A percentile compares a stretch with the other conserved stretches of the same genome.
phyloP scores from a whole-genome alignment of 2,113 vertebrate species.

The Neolamprologus variostigma region DNA sequence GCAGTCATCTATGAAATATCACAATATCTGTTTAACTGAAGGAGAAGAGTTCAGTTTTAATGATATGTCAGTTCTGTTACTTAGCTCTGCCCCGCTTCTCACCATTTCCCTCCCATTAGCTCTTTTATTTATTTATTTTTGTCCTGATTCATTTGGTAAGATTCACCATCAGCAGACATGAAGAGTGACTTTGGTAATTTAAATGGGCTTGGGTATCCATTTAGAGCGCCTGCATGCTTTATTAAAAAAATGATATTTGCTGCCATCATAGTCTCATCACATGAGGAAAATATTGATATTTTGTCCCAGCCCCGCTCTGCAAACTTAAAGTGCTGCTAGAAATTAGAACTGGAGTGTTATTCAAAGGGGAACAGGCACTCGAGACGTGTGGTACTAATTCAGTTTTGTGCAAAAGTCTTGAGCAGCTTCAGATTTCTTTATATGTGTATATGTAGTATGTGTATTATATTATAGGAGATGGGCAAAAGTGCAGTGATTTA shows the following conservation, averaged over 20 bases:
- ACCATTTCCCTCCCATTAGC: background rate
- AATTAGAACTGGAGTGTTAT: background rate
- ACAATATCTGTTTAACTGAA: background rate
- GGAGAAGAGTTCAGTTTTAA: background rate
- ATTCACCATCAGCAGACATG: background rate
- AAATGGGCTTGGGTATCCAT: background rate
- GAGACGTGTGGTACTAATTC: background rate
- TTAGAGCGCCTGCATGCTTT: background rate
- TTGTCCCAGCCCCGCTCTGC: background rate
- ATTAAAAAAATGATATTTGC: background rate
- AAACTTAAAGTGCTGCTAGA: background rate
- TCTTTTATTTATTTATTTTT: background rate
- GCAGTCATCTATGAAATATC: background rate
- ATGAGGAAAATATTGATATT: background rate
- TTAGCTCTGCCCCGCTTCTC: background rate
- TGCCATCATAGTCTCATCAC: background rate
- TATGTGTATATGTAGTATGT: background rate
- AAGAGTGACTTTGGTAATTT: background rate
- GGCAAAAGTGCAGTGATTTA: background rate
- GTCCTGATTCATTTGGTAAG: background rate
- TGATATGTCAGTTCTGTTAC: background rate
- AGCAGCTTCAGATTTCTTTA: background rate
- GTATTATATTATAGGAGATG: background rate
- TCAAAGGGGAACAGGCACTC: background rate
- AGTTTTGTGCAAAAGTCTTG: background rate